Conservation (phyloP, 2,888 invertebrate species). For the Norana najaformis region DNA sequence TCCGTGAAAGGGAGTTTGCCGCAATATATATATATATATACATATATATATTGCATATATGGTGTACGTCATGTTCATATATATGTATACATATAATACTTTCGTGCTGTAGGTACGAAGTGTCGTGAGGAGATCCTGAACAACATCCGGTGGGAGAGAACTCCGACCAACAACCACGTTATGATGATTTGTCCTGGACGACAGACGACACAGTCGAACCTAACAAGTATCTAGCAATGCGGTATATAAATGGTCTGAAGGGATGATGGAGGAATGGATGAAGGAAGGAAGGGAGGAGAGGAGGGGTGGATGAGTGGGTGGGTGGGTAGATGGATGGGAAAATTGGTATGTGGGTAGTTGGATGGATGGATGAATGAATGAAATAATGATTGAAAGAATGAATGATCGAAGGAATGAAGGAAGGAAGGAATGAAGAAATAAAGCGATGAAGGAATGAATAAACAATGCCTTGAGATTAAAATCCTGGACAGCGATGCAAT, state of each 20-base stretch:
- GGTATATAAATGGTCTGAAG: not conserved
- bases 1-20: no score
- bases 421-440: no score
- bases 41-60: constrained; percentile 34
- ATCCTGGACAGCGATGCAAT: no score
- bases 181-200: constrained; percentile 53
- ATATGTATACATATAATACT: constrained; percentile 32
- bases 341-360: no score
- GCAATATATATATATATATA: constrained; percentile 26
- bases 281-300: not conserved
- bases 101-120: constrained; percentile 53
- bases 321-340: no score
- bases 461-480: no score
- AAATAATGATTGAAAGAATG: no score
- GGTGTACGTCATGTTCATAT: constrained; percentile 37
- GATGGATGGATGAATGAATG: not conserved
- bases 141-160: constrained; percentile 59
- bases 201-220: constrained; percentile 25
- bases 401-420: no score
- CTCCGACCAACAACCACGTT: constrained; percentile 54
- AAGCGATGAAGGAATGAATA: no score
- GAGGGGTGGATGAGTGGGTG: not conserved
- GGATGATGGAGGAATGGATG: no score
- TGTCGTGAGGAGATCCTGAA: constrained; percentile 60
- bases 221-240: constrained; percentile 38